Evolutionary conservation across 2,888 invertebrate species (phyloP), one percentile per base, ranked within the genome.

Genomic region (Rhimphoctona megacephalus): DNA sequence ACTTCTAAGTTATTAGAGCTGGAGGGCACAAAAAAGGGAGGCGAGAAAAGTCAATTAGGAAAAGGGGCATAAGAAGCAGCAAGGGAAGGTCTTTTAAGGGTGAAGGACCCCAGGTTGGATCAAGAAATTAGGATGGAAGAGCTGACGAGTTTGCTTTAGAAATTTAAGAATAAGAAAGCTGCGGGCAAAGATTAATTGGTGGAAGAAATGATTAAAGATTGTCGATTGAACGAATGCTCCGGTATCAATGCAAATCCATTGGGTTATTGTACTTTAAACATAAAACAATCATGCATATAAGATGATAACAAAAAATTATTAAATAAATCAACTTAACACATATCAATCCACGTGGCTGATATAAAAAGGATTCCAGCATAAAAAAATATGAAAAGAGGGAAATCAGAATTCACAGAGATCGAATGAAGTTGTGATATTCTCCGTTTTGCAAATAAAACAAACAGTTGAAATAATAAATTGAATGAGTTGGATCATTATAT

Each of bases 41-140:
- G 7, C 8, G 69, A 36, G 66, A 46, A 46, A 46, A 69, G 69
- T 69, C 22, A 69, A 69, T 69, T 46, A 69, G 25, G 69, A 69
- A 9, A 57, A 36, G 46, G 8, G 69, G 22, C 30, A 69, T 69
- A 46, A 43, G 39, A n/a, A 49, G 46, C 17, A 69, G 69, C 25
- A 2, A 69, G 9, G 39, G 39, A 7, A 39, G 39, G 17, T 22
- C 4, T 25, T 5, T 43, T 9, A 25, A 7, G 46, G 46, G 17
- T 19, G 14, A 25, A 69, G 14, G 43, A 6, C 25, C n/a, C 19
- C 11, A 46, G 5, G 46, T 69, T 69, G 3, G 19, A 67, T 39
- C 25, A 69, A 43, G 46, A 25, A 69, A 69, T 25, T 25, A 46
- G 2, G 43, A 14, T 46, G 69, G 43, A 22, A 25, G 7, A 43